Percentiles rank a stretch among this genome's conserved stretches.
Evolutionary conservation across 1,140 invertebrate species (phyloP).

Genomic region (Colletes latitarsis): DNA sequence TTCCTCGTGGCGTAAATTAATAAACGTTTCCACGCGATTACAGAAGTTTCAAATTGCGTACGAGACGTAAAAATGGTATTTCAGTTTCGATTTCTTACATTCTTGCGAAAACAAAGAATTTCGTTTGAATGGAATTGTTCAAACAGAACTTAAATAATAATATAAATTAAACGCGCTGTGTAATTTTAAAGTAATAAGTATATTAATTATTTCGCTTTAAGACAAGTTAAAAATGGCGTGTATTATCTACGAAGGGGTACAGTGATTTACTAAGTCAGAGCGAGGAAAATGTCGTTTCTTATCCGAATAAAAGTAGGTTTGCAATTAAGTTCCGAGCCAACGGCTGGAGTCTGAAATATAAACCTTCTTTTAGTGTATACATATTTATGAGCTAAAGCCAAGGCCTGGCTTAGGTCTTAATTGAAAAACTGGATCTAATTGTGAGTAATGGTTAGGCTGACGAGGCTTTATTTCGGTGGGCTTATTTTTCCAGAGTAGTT

Average conservation of each 20-base stretch:
- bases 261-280: not conserved
- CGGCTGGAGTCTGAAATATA: conserved; percentile 43
- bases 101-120: too few species aligned
- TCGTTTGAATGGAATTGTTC: too few species aligned
- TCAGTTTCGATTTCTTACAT: too few species aligned
- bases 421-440: conserved; percentile 66
- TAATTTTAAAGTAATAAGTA: too few species aligned
- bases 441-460: conserved; percentile 60
- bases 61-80: too few species aligned
- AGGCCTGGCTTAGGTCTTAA: conserved; percentile 52
- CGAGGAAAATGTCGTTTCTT: conserved; percentile 10
- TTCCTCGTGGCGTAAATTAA: conserved; percentile 14
- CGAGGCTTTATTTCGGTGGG: conserved; percentile 51
- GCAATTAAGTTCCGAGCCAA: conserved; percentile 53
- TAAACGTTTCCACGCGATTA: conserved; percentile 5
- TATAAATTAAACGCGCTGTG: too few species aligned
- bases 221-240: too few species aligned
- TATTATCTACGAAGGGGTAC: too few species aligned
- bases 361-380: conserved; percentile 47
- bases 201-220: too few species aligned
- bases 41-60: too few species aligned
- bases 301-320: conserved; percentile 15
- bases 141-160: too few species aligned
- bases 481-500: conserved; percentile 30
- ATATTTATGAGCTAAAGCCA: conserved; percentile 59